Evolutionary conservation across 2,113 vertebrate species (phyloP), one percentile per base, ranked within the genome.

Genomic region (Synodontis membranacea): DNA sequence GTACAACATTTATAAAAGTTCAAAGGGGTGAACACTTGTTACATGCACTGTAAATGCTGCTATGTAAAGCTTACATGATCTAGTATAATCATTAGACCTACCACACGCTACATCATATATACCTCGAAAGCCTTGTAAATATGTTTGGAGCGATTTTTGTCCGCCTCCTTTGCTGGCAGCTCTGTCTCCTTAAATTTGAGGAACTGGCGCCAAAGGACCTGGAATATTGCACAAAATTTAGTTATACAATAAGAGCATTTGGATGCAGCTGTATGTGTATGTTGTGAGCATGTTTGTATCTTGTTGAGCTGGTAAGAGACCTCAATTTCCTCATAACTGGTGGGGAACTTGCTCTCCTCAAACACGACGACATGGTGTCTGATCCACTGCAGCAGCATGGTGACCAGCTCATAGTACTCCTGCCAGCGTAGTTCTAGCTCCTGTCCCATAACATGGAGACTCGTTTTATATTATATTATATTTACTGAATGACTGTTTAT

Each of bases 401-500:
- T 94, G 88, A 98, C 97, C 91, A 98, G 89, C 94, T 98, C 97
- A 0, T 96, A 96, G 90, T 98, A 99, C 88, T 99, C 97, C 91
- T 97, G 97, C 97, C 97, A 99, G 11, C 97, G 95, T 87, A 99
- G 94, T 95, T 99, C 97, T 92, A 97, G 94, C 93, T 99, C 97
- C 98, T 99, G 90, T 0, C 19, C 2, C 50, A 70, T 42, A 82
- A 19, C 0, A 79, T 21, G 76, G 8, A 52, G 39, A 39, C n/a
- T 66, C n/a, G 9, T 25, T 42, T 64, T 9, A 78, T 56, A 42
- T 23, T 34, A 39, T 23, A 76, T n/a, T n/a, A n/a, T n/a, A n/a
- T n/a, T n/a, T n/a, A 37, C 14, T 66, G 14, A 17, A n/a, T 3
- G 7, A 25, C 56, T 7, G 19, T 21, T 25, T 58, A 58, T 58